phyloP scores from a whole-genome alignment of 2,888 invertebrate genomes.

The Micoletzkya japonica region DNA sequence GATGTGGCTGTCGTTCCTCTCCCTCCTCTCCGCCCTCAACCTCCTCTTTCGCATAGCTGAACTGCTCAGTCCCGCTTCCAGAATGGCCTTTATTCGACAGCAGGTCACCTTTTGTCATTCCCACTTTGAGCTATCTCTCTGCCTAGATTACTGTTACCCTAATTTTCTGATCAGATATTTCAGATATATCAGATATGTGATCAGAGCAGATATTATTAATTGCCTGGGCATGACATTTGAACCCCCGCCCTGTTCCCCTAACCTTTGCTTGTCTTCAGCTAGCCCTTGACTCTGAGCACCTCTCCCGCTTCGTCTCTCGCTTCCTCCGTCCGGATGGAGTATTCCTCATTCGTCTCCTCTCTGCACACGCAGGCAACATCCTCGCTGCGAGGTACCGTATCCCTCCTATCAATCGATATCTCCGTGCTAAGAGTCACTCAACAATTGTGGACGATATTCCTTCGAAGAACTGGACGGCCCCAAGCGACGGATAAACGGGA shows the following conservation, averaged over 20 bases:
- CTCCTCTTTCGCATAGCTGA: conserved; percentile 57
- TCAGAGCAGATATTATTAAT: no score
- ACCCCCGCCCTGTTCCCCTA: no score
- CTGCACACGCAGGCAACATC: conserved; percentile 49
- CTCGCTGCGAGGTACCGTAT: background rate
- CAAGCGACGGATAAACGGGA: conserved; percentile 17
- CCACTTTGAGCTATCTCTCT: no score
- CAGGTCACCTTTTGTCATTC: no score
- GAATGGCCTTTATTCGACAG: conserved; percentile 34
- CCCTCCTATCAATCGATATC: background rate
- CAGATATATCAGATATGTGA: no score
- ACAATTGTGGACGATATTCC: conserved; percentile 49
- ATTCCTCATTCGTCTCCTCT: conserved; percentile 55
- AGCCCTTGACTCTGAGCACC: conserved; percentile 31
- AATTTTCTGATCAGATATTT: no score
- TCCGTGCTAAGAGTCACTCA: conserved; percentile 36
- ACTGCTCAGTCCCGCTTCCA: conserved; percentile 34
- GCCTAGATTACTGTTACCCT: no score
- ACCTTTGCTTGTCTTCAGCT: no score
- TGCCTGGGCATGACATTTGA: no score
- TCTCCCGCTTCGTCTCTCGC: conserved; percentile 52
- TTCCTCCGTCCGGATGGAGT: conserved; percentile 63
- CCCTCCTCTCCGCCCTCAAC: conserved; percentile 55
- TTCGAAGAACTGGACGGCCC: conserved; percentile 34
- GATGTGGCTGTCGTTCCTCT: conserved; percentile 63